These are phyloP conservation scores for Cerastis rubricosa DNA, from an alignment of 2,888 invertebrate genomes.

Conservation along the genomic window DNA sequence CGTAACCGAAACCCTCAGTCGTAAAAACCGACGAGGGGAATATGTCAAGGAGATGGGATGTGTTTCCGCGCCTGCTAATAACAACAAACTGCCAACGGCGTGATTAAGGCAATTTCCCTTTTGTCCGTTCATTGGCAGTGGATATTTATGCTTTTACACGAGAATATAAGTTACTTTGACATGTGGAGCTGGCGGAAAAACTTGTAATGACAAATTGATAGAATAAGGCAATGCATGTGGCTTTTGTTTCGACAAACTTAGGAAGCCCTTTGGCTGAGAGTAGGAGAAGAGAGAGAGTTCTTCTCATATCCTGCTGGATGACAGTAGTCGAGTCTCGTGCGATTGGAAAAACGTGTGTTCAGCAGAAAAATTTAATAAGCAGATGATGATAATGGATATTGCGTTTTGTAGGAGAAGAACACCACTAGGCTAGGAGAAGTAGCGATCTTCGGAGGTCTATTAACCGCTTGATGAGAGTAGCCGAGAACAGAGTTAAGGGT, in stretches of 20 bases:
- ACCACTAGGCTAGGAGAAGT: not conserved
- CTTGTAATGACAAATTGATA: not conserved
- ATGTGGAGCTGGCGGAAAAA: not conserved
- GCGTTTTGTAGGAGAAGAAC: not conserved
- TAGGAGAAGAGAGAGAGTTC: no score
- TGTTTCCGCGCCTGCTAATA: conserved; percentile 47
- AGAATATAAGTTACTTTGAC: conserved; percentile 10
- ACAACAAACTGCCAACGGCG: conserved; percentile 53
- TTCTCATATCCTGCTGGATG: no score
- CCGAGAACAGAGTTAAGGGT: not conserved
- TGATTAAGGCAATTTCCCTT: conserved; percentile 51
- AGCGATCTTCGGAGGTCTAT: not conserved
- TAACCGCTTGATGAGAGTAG: not conserved
- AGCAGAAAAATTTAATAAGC: not conserved
- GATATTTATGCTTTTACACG: conserved; percentile 21
- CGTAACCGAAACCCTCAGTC: conserved; percentile 8
- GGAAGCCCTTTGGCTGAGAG: no score
- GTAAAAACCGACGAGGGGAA: conserved; percentile 32
- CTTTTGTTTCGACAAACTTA: not conserved
- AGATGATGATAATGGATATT: not conserved
- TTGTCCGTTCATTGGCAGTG: conserved; percentile 35
- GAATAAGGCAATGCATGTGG: not conserved
- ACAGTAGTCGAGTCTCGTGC: no score
- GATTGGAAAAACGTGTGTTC: not conserved
- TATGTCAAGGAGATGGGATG: conserved; percentile 37